Conservation (phyloP, 2,797 vertebrate species). For the Alca torda region DNA sequence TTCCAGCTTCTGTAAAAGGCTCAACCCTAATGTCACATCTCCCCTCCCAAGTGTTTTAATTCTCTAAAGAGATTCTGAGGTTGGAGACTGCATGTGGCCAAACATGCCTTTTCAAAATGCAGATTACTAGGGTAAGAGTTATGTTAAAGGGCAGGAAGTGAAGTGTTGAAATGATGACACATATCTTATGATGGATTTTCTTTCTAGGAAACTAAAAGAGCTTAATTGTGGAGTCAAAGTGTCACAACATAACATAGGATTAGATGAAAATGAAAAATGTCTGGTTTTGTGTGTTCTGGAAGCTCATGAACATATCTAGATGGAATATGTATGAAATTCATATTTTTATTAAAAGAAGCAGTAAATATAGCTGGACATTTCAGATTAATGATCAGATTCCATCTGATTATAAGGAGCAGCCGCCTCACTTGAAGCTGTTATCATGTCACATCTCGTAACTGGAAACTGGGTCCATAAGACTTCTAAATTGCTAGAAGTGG, state of each 20-base stretch:
- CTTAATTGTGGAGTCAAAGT: not conserved
- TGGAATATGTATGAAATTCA: not conserved
- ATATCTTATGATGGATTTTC: not conserved
- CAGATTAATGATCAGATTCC: not conserved
- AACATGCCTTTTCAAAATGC: not conserved
- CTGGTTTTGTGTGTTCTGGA: not conserved
- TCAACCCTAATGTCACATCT: not conserved
- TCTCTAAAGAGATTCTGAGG: not conserved
- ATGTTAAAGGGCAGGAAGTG: not conserved
- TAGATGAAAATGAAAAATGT: not conserved
- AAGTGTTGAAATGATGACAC: not conserved
- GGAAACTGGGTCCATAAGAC: not conserved
- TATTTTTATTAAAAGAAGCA: slow-evolving; percentile 12
- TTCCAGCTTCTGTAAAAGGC: not conserved
- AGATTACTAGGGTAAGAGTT: not conserved
- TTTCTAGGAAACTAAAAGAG: not conserved
- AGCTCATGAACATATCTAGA: not conserved
- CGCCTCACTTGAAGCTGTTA: not conserved
- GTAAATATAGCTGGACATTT: not conserved
- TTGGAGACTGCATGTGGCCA: not conserved
- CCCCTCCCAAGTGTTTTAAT: not conserved
- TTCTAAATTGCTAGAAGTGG: not conserved
- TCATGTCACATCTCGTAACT: not conserved
- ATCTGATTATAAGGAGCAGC: not conserved
- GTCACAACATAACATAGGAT: not conserved